Percentiles rank a stretch among this genome's conserved stretches.
Conservation (phyloP, 35 echinoderm and acorn worm genomes). For the Diadema setosum region DNA sequence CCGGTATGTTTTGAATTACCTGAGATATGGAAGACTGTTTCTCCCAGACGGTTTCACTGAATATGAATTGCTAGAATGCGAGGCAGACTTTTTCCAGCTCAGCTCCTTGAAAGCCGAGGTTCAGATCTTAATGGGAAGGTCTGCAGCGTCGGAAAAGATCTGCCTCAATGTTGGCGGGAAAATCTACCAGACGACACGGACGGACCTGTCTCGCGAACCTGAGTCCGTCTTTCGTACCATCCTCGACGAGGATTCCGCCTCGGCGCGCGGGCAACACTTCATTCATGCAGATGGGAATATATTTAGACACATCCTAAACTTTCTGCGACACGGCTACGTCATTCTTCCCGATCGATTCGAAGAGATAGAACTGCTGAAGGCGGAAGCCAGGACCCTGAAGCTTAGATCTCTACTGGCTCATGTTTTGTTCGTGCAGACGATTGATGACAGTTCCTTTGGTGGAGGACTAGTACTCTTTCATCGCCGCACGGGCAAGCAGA, state of each 20-base stretch:
- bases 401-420: too few relatives aligned
- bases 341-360: too few relatives aligned
- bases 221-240: background rate
- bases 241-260: background rate
- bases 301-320: background rate
- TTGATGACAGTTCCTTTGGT: too few relatives aligned
- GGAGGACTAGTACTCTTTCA: too few relatives aligned
- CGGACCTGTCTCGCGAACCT: background rate
- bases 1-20: background rate
- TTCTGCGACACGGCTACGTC: background rate
- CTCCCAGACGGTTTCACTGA: background rate
- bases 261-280: background rate
- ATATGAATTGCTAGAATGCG: background rate
- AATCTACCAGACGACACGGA: background rate
- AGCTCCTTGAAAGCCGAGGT: too few relatives aligned
- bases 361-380: too few relatives aligned
- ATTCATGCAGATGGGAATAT: background rate
- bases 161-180: background rate
- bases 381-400: too few relatives aligned
- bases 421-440: too few relatives aligned
- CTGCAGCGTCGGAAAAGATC: background rate
- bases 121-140: background rate
- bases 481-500: too few relatives aligned
- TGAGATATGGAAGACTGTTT: background rate
- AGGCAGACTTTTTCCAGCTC: background rate